These are phyloP conservation scores for Ceratina calcarata DNA, from an alignment of 1,140 invertebrate species.

Conservation along the genomic window DNA sequence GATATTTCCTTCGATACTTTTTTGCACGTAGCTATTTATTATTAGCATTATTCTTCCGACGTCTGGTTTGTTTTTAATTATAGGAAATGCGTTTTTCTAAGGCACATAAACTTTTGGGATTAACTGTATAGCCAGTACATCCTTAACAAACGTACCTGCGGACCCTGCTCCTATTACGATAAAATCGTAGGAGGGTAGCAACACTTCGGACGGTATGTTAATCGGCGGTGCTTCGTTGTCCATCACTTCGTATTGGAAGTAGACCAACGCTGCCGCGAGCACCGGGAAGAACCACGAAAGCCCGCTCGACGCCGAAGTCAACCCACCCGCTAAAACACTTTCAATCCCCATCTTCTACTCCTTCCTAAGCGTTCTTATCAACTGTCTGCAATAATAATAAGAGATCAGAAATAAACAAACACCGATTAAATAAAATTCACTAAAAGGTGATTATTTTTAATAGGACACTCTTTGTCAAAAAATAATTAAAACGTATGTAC, in stretches of 20 bases:
- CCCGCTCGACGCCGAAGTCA: constrained; percentile 80
- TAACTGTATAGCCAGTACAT: no score
- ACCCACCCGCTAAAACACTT: constrained; percentile 70
- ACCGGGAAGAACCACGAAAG: constrained; percentile 89
- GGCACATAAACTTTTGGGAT: no score
- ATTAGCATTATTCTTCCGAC: no score
- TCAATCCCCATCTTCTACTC: constrained; percentile 70
- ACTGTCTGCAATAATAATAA: background rate
- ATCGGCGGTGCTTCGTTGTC: constrained; percentile 88
- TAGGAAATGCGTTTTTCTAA: no score
- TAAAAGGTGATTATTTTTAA: no score
- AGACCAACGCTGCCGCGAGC: constrained; percentile 88
- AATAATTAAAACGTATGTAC: no score
- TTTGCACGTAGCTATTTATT: no score
- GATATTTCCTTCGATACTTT: no score
- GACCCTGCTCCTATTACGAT: constrained; percentile 96
- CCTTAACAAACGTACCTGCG: constrained; percentile 84
- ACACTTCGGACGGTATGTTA: constrained; percentile 83
- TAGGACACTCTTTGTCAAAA: no score
- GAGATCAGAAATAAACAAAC: background rate
- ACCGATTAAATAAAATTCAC: no score
- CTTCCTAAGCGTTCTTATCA: background rate
- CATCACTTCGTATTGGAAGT: constrained; percentile 89
- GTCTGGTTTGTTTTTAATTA: no score
- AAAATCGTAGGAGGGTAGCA: constrained; percentile 90